Base-by-base conservation (phyloP, 2,888 invertebrate species). In the Rotaria macrura region DNA sequence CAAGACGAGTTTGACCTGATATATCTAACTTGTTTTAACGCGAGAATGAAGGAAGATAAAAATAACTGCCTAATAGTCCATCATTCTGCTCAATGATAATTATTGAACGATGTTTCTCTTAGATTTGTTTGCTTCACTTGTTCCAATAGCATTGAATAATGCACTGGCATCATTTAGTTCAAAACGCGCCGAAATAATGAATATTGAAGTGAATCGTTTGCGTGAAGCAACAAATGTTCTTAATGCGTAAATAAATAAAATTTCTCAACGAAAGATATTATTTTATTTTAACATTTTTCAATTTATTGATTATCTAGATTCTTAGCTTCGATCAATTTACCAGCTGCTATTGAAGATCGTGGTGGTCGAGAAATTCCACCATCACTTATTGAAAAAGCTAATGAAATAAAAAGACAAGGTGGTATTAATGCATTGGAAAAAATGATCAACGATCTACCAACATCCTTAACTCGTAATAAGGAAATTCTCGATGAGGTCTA, bases 281-380 rank as follows among this genome's bases (percentile, higher is more conserved):
- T 29, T 29, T 17, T 2, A 17, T 17, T 65, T 34, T 7, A 5
- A 47, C 6, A 47, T 12, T 65, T 29, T 34, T 65, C 20, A 20
- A 29, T 65, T 20, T 17, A 54, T 12, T 65, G 10, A 2, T 25
- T 38, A 4, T 79, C 10, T 79, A 79, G 79, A n/a, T 79, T 96
- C 85, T 92, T 99, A 89, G 95, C 97, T 1, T 96, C 96, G 87
- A 92, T 98, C 88, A 97, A 96, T 92, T 93, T 99, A 89, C 98
- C 99, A 20, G 98, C 97, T 29, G 96, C 97, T 85, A 93, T 98
- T 86, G 98, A 99, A 92, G 94, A 94, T 88, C 87, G 90, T 54
- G 88, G 89, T 52, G 91, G 91, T 40, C 93, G 93, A 88, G 93
- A 93, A 84, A 92, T 98, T 88, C 98, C 99, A 1, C 95, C 94